phyloP scores from a whole-genome alignment of 2,797 vertebrate genomes.

The Dicrostonyx torquatus region DNA sequence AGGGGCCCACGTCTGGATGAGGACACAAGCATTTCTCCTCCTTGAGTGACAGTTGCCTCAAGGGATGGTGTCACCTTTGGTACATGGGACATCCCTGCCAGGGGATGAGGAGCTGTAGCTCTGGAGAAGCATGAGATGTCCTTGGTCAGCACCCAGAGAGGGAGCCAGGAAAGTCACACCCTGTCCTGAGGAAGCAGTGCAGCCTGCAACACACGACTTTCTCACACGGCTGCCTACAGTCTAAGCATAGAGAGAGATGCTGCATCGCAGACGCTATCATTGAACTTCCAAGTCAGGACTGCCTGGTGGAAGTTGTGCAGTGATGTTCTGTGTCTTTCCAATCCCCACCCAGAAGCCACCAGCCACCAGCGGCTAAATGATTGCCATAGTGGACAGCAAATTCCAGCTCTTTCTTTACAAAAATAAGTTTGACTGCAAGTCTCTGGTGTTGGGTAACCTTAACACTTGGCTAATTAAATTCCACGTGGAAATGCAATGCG shows the following conservation, averaged over 20 bases:
- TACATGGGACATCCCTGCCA: no score
- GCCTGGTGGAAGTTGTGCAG: no score
- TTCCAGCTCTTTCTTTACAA: background rate
- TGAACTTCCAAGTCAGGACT: no score
- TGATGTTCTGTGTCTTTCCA: accelerated
- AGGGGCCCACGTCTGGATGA: background rate
- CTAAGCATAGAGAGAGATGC: background rate
- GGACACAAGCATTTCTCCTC: background rate
- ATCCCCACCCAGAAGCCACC: background rate
- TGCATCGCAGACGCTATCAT: background rate
- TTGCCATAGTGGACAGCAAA: no score
- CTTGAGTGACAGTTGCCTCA: background rate
- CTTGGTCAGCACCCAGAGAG: background rate
- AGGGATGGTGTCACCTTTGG: background rate
- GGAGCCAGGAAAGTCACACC: background rate
- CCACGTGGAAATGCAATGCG: background rate
- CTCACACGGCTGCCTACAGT: background rate
- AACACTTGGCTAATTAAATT: background rate
- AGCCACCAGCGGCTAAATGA: background rate
- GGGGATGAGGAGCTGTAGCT: no score
- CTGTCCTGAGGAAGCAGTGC: background rate
- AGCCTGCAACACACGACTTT: background rate
- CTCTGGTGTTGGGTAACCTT: background rate
- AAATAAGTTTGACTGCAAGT: background rate
- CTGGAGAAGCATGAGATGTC: background rate